These are phyloP conservation scores for Bubo bubo DNA, from an alignment of 2,113 vertebrate species.

Conservation along the genomic window DNA sequence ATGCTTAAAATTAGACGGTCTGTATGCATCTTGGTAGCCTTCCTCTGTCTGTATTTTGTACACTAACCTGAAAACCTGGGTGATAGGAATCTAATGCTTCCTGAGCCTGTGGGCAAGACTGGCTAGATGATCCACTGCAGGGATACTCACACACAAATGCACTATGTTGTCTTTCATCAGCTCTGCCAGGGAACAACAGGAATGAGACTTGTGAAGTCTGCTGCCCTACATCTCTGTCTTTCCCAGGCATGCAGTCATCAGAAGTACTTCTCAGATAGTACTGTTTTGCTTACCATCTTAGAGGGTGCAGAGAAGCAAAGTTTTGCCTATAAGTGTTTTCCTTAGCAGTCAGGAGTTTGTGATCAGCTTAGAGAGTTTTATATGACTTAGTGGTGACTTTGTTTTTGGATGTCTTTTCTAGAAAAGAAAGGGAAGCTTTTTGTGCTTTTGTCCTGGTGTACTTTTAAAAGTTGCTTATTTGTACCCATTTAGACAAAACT, in stretches of 20 bases:
- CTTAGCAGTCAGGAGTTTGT: not conserved
- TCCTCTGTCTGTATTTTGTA: constrained; percentile 16
- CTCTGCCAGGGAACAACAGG: not conserved
- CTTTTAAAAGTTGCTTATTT: not conserved
- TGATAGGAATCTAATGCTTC: not conserved
- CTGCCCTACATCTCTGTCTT: not conserved
- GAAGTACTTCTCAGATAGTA: not conserved
- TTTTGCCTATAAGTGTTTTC: not conserved
- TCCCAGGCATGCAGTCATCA: not conserved
- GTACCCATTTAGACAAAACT: not conserved
- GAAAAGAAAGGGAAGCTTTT: not conserved
- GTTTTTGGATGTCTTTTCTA: not conserved
- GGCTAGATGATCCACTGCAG: not conserved
- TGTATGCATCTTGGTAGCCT: not conserved
- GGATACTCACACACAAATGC: not conserved
- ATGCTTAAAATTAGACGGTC: constrained; percentile 23
- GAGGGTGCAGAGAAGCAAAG: not conserved
- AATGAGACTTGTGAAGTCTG: not conserved
- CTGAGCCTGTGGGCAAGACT: not conserved
- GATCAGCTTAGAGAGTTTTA: not conserved
- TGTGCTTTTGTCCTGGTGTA: not conserved
- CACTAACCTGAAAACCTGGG: constrained; percentile 30
- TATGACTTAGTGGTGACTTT: not conserved
- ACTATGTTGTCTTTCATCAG: not conserved
- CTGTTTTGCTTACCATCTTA: not conserved